Evolutionary conservation across 64 coral and sea anemone species (phyloP), one percentile per base, ranked within the genome.

Genomic region (Montipora efflorescens): DNA sequence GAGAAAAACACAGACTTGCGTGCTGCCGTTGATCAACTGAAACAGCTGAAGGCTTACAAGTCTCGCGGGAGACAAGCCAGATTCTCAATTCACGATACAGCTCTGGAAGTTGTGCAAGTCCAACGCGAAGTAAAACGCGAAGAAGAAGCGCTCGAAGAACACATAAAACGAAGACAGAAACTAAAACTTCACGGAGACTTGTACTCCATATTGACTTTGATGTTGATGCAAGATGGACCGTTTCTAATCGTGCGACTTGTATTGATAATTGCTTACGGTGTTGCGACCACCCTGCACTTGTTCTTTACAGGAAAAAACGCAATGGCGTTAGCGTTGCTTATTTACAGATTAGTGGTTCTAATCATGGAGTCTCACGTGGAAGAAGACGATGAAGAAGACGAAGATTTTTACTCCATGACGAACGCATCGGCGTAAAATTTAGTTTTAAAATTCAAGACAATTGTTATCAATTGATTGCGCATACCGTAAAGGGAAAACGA

Each of bases 221-320:
- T 99, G 89, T 68, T 99, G 1, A 99, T 99, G 98, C 95, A 96
- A 74, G 98, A 99, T 50, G 98, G 94, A n/a, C 98, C 98, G 9
- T 99, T 99, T 59, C 67, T 99, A 14, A 89, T 96, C 4, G 91
- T 99, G 28, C 89, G 98, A 0, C 89, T 99, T 8, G 73, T 99
- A 5, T 89, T 99, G 75, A 96, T 96, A 5, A 52, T 99, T 18
- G 81, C 87, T n/a, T 99, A 94, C 71, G 55, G 83, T 1, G 98
- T 99, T 14, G 74, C 47, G 7, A 80, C 88, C 71, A 90, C 89
- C 18, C 90, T 95, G 74, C 98, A 99, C 75, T 76, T 99, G 8
- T 94, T 99, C 73, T 99, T 99, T 79, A 99, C 98, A 4, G 98
- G 98, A 1, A 99, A 99, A 76, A 99, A 99, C 64, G 98, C 95